Conservation (phyloP, 2,888 invertebrate genomes). For the Cerastoderma edule region DNA sequence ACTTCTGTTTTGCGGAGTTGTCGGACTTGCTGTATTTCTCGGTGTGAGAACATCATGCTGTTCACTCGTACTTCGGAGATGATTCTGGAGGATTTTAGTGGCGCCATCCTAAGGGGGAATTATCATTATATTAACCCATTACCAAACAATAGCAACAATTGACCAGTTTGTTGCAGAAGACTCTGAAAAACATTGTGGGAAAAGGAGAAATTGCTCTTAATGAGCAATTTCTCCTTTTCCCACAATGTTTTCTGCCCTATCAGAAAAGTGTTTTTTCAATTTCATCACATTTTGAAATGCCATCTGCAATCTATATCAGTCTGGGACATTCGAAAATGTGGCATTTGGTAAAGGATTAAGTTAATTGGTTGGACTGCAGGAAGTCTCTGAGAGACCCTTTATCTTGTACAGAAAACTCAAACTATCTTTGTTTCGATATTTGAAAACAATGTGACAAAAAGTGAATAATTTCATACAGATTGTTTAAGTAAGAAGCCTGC, state of each 20-base stretch:
- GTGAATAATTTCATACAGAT: too few relatives aligned
- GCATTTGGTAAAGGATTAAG: too few relatives aligned
- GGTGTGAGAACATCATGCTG: constrained; percentile 79
- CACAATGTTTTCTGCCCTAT: neutral
- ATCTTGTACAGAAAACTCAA: too few relatives aligned
- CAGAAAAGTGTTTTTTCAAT: too few relatives aligned
- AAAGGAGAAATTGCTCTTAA: constrained; percentile 6
- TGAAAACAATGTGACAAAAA: too few relatives aligned
- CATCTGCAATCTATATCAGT: too few relatives aligned
- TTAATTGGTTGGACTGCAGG: too few relatives aligned
- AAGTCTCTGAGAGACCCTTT: too few relatives aligned
- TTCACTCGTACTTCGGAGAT: constrained; percentile 74
- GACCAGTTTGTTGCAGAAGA: neutral
- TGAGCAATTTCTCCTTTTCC: constrained; percentile 7
- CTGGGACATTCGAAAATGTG: too few relatives aligned
- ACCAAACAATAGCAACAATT: neutral
- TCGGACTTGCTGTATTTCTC: constrained; percentile 76
- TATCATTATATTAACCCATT: neutral
- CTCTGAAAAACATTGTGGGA: neutral
- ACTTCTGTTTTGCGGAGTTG: constrained; percentile 66
- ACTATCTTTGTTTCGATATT: too few relatives aligned
- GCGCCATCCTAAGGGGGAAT: constrained; percentile 81
- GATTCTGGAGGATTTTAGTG: constrained; percentile 81
- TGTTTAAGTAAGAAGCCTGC: too few relatives aligned
- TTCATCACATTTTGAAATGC: too few relatives aligned